Percentiles rank a stretch among this genome's conserved stretches.
Conservation (phyloP, 2,113 vertebrate genomes). For the Paramormyrops kingsleyae region DNA sequence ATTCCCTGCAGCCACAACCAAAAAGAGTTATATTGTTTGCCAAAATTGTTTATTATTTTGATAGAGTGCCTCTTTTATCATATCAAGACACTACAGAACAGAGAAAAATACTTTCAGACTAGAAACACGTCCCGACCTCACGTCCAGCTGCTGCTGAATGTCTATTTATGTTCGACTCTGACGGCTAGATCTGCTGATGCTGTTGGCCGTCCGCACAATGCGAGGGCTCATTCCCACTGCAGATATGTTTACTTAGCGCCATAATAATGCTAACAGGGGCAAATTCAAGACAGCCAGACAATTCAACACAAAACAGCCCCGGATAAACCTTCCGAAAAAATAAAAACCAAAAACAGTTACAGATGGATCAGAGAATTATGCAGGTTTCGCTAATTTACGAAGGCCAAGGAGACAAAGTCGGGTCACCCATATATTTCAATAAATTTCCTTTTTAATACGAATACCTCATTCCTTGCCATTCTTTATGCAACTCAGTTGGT, state of each 20-base stretch:
- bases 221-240: neutral
- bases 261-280: conserved; percentile 8
- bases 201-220: neutral
- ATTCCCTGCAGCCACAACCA: neutral
- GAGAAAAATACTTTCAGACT: neutral
- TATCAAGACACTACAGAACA: neutral
- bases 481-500: conserved; percentile 51
- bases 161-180: neutral
- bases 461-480: conserved; percentile 39
- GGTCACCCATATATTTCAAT: conserved; percentile 35
- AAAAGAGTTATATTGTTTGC: neutral
- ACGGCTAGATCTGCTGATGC: neutral
- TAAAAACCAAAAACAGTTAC: conserved; percentile 41
- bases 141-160: neutral
- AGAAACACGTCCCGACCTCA: neutral
- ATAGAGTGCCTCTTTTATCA: neutral
- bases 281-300: conserved; percentile 5
- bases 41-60: neutral
- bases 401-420: conserved; percentile 53
- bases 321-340: conserved; percentile 15
- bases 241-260: conserved; percentile 5
- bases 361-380: conserved; percentile 42
- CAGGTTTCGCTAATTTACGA: conserved; percentile 46
- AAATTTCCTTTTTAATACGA: conserved; percentile 50
- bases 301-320: neutral